Evolutionary conservation across 2,797 vertebrate genomes (phyloP).

Genomic region (Neopelma chrysocephalum): DNA sequence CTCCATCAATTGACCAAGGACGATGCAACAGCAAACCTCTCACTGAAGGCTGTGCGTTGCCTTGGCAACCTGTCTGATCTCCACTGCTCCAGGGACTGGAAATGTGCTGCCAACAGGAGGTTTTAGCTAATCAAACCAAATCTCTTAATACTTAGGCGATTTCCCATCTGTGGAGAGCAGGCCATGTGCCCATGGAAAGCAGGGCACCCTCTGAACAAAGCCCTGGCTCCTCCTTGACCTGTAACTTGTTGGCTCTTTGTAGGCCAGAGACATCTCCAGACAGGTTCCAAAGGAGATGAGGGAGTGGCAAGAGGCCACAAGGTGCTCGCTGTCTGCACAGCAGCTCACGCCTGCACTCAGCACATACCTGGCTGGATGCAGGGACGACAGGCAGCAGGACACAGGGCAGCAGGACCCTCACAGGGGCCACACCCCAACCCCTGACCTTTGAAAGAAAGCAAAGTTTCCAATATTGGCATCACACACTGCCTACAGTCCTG

Average conservation of each 20-base stretch:
- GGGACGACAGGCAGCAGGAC: background rate
- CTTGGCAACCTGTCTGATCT: slow-evolving; percentile 71
- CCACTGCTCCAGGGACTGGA: slow-evolving; percentile 57
- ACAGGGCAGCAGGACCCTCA: background rate
- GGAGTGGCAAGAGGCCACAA: background rate
- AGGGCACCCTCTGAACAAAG: background rate
- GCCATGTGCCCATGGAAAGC: background rate
- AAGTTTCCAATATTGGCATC: background rate
- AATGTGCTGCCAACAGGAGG: slow-evolving; percentile 55
- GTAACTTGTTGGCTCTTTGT: background rate
- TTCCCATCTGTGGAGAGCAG: slow-evolving; percentile 19
- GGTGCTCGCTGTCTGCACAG: background rate
- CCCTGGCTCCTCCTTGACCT: background rate
- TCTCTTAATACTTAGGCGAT: slow-evolving; percentile 21
- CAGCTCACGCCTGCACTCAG: background rate
- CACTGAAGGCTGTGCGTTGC: slow-evolving; percentile 64
- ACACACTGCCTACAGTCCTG: background rate
- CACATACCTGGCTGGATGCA: background rate
- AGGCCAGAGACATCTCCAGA: background rate
- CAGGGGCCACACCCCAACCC: background rate
- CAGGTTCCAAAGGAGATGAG: background rate
- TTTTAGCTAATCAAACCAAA: slow-evolving; percentile 61
- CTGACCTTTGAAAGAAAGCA: background rate
- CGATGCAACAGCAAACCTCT: slow-evolving; percentile 63
- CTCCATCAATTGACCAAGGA: slow-evolving; percentile 70